These are phyloP conservation scores for Dyspetes luteomarginatus DNA, from an alignment of 2,888 invertebrate species.

Conservation along the genomic window DNA sequence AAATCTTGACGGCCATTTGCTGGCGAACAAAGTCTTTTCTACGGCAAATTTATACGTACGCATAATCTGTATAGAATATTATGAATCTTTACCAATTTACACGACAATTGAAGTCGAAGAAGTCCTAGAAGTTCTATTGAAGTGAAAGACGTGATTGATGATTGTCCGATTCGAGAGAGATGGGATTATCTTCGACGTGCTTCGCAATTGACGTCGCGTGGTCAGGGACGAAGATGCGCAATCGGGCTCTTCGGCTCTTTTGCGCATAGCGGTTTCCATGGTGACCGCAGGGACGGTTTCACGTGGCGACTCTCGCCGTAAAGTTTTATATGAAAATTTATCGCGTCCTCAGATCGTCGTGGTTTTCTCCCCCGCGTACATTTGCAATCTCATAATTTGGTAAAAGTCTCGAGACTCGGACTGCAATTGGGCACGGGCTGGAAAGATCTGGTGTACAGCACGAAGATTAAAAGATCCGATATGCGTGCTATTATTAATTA, in stretches of 20 bases:
- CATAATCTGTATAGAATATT: no score
- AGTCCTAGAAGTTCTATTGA: no score
- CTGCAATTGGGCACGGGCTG: background rate
- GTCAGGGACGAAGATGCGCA: conserved; percentile 28
- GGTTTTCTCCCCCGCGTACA: background rate
- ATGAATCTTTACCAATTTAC: no score
- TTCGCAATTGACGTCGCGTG: conserved; percentile 67
- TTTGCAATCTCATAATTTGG: no score
- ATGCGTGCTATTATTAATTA: background rate
- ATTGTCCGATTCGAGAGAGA: no score
- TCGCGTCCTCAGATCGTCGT: background rate
- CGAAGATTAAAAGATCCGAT: background rate
- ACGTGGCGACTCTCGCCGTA: background rate
- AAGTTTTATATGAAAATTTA: background rate
- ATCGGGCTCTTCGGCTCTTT: background rate
- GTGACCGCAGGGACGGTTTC: conserved; percentile 18
- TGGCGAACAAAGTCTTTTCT: no score
- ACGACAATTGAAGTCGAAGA: no score
- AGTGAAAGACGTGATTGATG: background rate
- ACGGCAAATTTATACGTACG: no score
- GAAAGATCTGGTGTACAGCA: background rate
- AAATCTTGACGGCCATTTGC: no score
- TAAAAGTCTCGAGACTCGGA: background rate
- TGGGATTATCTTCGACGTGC: conserved; percentile 54
- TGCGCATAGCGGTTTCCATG: conserved; percentile 29